A percentile compares a stretch with the other conserved stretches of the same genome.
Conservation (phyloP, 2,797 vertebrate genomes). For the Lophotriccus pileatus region DNA sequence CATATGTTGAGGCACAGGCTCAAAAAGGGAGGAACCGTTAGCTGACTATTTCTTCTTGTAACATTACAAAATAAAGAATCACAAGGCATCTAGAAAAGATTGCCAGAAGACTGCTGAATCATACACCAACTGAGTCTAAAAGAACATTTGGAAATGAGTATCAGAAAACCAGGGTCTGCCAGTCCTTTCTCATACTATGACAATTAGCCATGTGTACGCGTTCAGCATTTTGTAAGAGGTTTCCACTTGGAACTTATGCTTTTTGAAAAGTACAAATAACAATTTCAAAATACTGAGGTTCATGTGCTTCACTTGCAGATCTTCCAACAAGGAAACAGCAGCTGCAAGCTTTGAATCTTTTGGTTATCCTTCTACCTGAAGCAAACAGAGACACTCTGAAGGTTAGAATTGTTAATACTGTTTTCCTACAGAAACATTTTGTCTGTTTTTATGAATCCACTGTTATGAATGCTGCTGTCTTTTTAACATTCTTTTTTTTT, state of each 20-base stretch:
- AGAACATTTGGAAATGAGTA: slow-evolving; percentile 43
- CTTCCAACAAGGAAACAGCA: slow-evolving; percentile 90
- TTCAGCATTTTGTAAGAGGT: neutral
- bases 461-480: neutral
- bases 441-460: neutral
- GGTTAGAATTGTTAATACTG: slow-evolving; percentile 72
- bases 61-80: slow-evolving; percentile 14
- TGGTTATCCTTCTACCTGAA: slow-evolving; percentile 90
- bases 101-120: slow-evolving; percentile 60
- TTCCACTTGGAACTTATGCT: neutral
- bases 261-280: neutral
- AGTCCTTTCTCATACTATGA: neutral
- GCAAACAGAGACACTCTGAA: slow-evolving; percentile 90
- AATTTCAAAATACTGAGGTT: neutral
- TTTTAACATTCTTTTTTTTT: neutral
- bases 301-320: slow-evolving; percentile 77
- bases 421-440: neutral
- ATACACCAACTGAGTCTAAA: neutral
- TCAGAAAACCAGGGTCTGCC: neutral
- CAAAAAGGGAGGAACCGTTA: neutral
- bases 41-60: neutral
- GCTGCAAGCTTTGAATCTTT: slow-evolving; percentile 93
- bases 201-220: neutral
- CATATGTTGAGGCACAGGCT: neutral
- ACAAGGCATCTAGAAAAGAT: neutral